A percentile compares a stretch with the other conserved stretches of the same genome.
These are phyloP conservation scores for Pemphredon lugubris DNA, from an alignment of 2,888 invertebrate species.

Conservation along the genomic window DNA sequence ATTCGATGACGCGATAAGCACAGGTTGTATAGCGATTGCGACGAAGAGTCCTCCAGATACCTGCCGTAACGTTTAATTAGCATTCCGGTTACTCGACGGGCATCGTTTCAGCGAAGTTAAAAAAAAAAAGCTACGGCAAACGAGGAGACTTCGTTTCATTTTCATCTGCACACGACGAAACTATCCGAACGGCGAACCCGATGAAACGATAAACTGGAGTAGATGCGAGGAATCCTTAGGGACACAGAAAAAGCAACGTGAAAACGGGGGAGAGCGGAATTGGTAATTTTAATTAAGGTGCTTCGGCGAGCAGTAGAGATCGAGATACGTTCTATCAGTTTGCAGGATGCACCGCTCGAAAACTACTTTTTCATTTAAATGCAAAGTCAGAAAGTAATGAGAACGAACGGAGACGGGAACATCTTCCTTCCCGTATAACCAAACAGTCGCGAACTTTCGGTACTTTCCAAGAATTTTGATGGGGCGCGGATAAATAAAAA, in stretches of 20 bases:
- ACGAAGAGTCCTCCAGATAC: too few relatives aligned
- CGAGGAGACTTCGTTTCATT: not conserved
- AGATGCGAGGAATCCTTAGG: not conserved
- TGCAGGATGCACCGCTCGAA: slow-evolving; percentile 31
- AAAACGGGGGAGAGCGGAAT: slow-evolving; percentile 24
- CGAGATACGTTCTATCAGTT: slow-evolving; percentile 36
- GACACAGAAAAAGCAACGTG: not conserved
- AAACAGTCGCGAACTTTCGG: not conserved
- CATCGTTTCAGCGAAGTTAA: not conserved
- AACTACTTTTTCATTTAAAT: slow-evolving; percentile 62
- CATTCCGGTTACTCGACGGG: too few relatives aligned
- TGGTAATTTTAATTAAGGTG: slow-evolving; percentile 56
- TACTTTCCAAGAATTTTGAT: slow-evolving; percentile 4
- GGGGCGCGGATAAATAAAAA: too few relatives aligned
- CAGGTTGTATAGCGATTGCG: too few relatives aligned
- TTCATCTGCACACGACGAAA: slow-evolving; percentile 1
- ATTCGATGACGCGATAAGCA: not conserved
- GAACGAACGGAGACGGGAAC: slow-evolving; percentile 23
- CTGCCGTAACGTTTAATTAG: too few relatives aligned
- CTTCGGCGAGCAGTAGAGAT: slow-evolving; percentile 19
- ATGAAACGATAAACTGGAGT: slow-evolving; percentile 29
- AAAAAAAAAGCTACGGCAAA: too few relatives aligned
- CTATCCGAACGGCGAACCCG: not conserved
- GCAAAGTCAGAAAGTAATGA: slow-evolving; percentile 55
- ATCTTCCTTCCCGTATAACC: slow-evolving; percentile 10